Conservation (phyloP, 1,140 invertebrate genomes). For the Zophobas morio region DNA sequence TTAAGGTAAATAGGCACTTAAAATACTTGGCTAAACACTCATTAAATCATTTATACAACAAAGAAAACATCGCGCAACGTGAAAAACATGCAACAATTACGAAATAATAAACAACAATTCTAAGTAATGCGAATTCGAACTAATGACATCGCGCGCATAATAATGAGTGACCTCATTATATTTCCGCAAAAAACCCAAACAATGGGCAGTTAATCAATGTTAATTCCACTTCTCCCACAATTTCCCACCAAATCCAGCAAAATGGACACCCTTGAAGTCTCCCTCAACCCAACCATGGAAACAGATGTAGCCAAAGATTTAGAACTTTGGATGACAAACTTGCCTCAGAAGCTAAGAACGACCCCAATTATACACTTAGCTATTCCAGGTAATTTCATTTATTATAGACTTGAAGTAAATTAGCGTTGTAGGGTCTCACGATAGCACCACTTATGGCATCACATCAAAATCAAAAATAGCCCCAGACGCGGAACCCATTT, state of each 20-base stretch:
- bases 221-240: background rate
- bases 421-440: conserved; percentile 78
- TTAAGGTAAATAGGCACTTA: no score
- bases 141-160: background rate
- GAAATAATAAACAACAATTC: no score
- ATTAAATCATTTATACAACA: no score
- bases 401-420: conserved; percentile 1
- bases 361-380: conserved; percentile 79
- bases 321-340: conserved; percentile 79
- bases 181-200: conserved; percentile 12
- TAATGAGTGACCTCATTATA: no score
- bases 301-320: conserved; percentile 65
- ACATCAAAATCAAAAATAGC: conserved; percentile 71
- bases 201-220: conserved; percentile 20
- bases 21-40: no score
- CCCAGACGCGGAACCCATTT: conserved; percentile 78
- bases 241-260: background rate
- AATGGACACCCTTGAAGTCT: conserved; percentile 6
- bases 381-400: conserved; percentile 81
- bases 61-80: no score
- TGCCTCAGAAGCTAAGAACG: conserved; percentile 73
- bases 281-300: background rate
- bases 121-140: conserved; percentile 3
- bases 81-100: no score
- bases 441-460: conserved; percentile 85